Evolutionary conservation across 35 echinoderm and acorn worm genomes (phyloP).

Genomic region (Lytechinus variegatus): DNA sequence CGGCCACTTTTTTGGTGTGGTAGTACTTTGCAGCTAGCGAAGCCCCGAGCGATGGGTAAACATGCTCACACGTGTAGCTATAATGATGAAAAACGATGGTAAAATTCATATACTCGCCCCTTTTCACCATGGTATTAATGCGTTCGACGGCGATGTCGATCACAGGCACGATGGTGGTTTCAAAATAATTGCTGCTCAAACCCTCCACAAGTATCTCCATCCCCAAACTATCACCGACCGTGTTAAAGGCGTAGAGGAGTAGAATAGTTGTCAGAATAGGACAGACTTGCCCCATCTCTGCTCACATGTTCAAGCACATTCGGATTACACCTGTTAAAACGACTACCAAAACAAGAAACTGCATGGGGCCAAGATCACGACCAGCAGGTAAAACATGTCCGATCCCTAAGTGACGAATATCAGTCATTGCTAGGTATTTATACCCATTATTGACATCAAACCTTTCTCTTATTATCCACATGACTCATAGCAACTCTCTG

Average conservation of each 20-base stretch:
- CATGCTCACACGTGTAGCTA: neutral
- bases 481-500: neutral
- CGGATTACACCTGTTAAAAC: neutral
- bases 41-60: neutral
- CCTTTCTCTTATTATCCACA: neutral
- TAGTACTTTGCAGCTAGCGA: conserved; percentile 3
- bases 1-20: conserved; percentile 43
- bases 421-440: neutral
- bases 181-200: conserved; percentile 12
- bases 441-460: conserved; percentile 5
- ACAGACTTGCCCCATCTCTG: neutral
- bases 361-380: neutral
- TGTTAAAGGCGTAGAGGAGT: neutral
- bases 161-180: neutral
- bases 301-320: neutral
- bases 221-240: neutral
- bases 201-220: neutral
- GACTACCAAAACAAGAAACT: neutral
- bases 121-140: neutral
- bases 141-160: conserved; percentile 12
- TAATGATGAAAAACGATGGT: conserved; percentile 12
- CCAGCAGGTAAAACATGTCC: neutral
- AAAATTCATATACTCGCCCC: neutral
- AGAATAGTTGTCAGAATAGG: neutral
- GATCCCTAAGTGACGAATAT: neutral